Conservation (phyloP, 2,113 vertebrate species). For the Poeciliopsis turrubarensis region DNA sequence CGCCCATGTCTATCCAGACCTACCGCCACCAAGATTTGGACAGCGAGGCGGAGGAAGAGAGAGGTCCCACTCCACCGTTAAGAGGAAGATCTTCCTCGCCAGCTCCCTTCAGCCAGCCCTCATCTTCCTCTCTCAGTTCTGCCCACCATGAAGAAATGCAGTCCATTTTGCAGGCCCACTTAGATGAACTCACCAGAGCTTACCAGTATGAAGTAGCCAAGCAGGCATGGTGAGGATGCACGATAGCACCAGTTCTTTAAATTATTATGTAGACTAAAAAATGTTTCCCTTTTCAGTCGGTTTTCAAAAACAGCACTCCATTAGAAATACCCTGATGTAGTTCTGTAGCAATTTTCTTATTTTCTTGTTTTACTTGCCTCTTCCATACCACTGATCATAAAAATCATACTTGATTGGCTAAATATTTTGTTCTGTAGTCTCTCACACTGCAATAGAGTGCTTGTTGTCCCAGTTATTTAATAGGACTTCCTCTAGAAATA, state of each 20-base stretch:
- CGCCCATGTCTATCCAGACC: constrained; percentile 89
- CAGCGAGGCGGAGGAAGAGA: constrained; percentile 89
- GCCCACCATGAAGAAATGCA: constrained; percentile 96
- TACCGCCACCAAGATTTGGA: constrained; percentile 94
- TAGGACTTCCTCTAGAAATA: too few species aligned
- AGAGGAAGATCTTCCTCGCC: constrained; percentile 93
- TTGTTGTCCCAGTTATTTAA: too few species aligned
- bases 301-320: too few species aligned
- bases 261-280: too few species aligned
- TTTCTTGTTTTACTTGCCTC: too few species aligned
- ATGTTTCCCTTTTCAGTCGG: too few species aligned
- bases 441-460: too few species aligned
- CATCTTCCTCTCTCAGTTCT: constrained; percentile 91
- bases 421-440: too few species aligned
- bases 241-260: not conserved
- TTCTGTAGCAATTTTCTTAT: too few species aligned
- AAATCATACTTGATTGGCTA: too few species aligned
- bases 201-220: constrained; percentile 97
- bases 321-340: too few species aligned
- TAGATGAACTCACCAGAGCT: constrained; percentile 94
- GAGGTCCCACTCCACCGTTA: constrained; percentile 93
- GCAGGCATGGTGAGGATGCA: constrained; percentile 88
- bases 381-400: too few species aligned
- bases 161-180: constrained; percentile 93
- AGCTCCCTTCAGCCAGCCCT: constrained; percentile 89